These are phyloP conservation scores for Montipora cactus DNA, from an alignment of 64 coral and sea anemone genomes.

Conservation along the genomic window DNA sequence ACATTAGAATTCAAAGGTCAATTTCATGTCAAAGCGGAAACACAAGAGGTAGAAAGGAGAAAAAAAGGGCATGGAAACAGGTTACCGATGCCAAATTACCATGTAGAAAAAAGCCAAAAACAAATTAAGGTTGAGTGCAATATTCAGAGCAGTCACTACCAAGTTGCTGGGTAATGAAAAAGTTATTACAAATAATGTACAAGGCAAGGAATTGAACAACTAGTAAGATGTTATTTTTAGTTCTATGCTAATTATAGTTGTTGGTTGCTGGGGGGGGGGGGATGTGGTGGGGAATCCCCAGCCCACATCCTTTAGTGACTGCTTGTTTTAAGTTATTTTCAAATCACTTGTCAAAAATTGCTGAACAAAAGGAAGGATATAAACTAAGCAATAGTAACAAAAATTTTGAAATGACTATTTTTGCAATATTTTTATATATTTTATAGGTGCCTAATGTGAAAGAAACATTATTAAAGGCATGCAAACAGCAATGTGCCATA, in stretches of 20 bases:
- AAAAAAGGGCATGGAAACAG: constrained; percentile 15
- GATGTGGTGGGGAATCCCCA: background rate
- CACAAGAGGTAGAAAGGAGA: constrained; percentile 33
- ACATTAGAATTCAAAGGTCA: constrained; percentile 54
- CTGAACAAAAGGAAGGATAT: background rate
- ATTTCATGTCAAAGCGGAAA: constrained; percentile 55
- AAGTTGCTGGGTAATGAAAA: background rate
- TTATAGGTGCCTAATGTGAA: too few relatives aligned
- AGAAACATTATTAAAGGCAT: too few relatives aligned
- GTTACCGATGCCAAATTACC: constrained; percentile 41
- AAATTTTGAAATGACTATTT: too few relatives aligned
- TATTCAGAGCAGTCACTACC: background rate
- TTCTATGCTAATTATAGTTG: background rate
- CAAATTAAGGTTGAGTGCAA: background rate
- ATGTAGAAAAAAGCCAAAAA: constrained; percentile 45
- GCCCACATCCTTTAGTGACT: background rate
- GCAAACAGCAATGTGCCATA: too few relatives aligned
- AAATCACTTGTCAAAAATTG: too few relatives aligned
- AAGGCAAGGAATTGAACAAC: background rate
- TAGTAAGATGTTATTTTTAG: background rate
- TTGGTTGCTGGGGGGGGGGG: background rate
- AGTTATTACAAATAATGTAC: background rate
- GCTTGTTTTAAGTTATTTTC: too few relatives aligned
- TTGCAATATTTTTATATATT: too few relatives aligned
- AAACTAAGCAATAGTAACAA: too few relatives aligned